A percentile compares a stretch with the other conserved stretches of the same genome.
phyloP scores from a whole-genome alignment of 1,140 invertebrate genomes.

The Seison nebaliae region DNA sequence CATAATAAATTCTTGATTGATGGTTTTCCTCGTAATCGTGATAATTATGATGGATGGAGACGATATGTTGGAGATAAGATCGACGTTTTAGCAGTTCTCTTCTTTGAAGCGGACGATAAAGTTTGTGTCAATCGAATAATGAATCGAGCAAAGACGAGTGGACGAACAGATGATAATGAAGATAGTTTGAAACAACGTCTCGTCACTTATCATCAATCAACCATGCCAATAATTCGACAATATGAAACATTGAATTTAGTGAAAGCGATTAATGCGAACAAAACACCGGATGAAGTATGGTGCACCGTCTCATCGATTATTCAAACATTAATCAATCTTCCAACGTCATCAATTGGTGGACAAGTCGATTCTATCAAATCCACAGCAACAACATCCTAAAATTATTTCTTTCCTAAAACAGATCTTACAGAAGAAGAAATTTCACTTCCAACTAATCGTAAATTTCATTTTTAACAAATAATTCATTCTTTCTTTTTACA shows the following conservation, averaged over 20 bases:
- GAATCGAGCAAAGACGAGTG: slow-evolving; percentile 45
- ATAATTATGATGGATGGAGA: slow-evolving; percentile 86
- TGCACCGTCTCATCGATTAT: neutral
- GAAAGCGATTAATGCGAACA: slow-evolving; percentile 44
- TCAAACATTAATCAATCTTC: neutral
- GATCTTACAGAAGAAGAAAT: too few relatives aligned
- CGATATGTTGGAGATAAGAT: slow-evolving; percentile 54
- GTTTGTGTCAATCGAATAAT: slow-evolving; percentile 55
- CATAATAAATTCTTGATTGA: slow-evolving; percentile 67
- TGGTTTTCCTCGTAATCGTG: slow-evolving; percentile 84
- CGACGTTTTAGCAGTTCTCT: slow-evolving; percentile 58
- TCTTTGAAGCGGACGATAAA: slow-evolving; percentile 63
- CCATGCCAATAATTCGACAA: slow-evolving; percentile 39
- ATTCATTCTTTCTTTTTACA: too few relatives aligned
- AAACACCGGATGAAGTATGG: slow-evolving; percentile 38
- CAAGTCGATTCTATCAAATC: too few relatives aligned
- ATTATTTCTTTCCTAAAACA: too few relatives aligned
- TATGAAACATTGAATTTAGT: slow-evolving; percentile 48
- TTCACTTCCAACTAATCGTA: too few relatives aligned
- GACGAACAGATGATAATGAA: slow-evolving; percentile 70
- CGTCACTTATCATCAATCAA: slow-evolving; percentile 3
- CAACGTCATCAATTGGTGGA: too few relatives aligned
- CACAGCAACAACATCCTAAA: too few relatives aligned
- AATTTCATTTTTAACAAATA: too few relatives aligned
- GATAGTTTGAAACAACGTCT: slow-evolving; percentile 59